These are phyloP conservation scores for Formicarius rufipectus DNA, from an alignment of 2,113 vertebrate species.

Conservation along the genomic window DNA sequence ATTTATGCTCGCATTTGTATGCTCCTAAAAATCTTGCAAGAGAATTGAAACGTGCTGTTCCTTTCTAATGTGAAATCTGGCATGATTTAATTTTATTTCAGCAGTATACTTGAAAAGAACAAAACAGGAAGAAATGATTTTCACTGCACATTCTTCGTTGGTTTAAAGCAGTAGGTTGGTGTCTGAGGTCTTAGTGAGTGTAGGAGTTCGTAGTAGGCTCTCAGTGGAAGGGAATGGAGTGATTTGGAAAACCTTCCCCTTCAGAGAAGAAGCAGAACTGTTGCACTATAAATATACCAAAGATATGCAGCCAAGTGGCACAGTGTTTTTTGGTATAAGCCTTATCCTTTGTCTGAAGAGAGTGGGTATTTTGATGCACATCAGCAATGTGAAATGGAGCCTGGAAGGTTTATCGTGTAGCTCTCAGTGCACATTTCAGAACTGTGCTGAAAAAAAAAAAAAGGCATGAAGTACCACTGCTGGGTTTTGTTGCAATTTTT, in stretches of 20 bases:
- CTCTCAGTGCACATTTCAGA: neutral
- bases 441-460: neutral
- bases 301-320: conserved; percentile 40
- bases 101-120: neutral
- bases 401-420: neutral
- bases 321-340: conserved; percentile 41
- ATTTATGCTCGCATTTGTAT: neutral
- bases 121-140: neutral
- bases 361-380: neutral
- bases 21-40: neutral
- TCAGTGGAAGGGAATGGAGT: neutral
- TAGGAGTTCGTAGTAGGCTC: neutral
- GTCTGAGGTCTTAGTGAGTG: neutral
- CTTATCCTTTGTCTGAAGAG: conserved; percentile 12
- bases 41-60: neutral
- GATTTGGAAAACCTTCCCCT: conserved; percentile 4
- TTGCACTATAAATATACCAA: conserved; percentile 61
- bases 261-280: neutral
- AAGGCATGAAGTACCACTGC: neutral
- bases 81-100: neutral
- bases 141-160: neutral
- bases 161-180: neutral
- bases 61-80: neutral
- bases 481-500: neutral
- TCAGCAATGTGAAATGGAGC: neutral